Percentiles rank a stretch among this genome's conserved stretches.
phyloP scores from a whole-genome alignment of 2,888 invertebrate species.

The Drosophila percnosoma region DNA sequence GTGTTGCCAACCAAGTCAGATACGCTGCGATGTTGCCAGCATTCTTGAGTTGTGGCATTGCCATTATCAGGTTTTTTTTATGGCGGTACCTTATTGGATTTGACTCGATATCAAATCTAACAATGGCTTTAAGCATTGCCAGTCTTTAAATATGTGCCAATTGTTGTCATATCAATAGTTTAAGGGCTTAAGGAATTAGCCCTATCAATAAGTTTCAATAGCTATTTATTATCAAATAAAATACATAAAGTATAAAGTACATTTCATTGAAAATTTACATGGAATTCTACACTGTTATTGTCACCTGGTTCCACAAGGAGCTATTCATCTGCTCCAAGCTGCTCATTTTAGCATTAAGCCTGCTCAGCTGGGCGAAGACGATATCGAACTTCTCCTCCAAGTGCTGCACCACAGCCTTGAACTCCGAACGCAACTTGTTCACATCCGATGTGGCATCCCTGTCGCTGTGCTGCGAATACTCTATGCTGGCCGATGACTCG shows the following conservation, averaged over 20 bases:
- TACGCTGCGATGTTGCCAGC: conserved; percentile 2
- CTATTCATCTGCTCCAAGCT: conserved; percentile 70
- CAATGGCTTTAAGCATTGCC: not conserved
- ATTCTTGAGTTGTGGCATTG: conserved; percentile 11
- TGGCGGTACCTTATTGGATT: not conserved
- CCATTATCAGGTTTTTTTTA: not conserved
- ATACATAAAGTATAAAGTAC: not conserved
- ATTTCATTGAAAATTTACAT: not conserved
- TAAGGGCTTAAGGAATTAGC: not conserved
- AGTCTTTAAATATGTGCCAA: not conserved
- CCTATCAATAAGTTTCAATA: not conserved
- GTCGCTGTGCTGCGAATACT: conserved; percentile 14
- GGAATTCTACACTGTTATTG: conserved; percentile 60
- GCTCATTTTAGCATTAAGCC: conserved; percentile 66
- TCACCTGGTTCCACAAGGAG: conserved; percentile 76
- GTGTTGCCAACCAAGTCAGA: not conserved
- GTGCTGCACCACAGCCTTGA: conserved; percentile 74
- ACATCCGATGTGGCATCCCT: conserved; percentile 42
- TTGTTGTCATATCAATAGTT: conserved; percentile 8
- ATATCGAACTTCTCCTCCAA: conserved; percentile 76
- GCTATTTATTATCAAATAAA: conserved; percentile 5
- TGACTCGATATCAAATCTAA: not conserved
- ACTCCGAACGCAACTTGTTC: conserved; percentile 67
- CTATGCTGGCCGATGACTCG: conserved; percentile 32
- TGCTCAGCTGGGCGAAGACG: conserved; percentile 50